phyloP scores from a whole-genome alignment of 2,797 vertebrate genomes.

The Bradypus variegatus region DNA sequence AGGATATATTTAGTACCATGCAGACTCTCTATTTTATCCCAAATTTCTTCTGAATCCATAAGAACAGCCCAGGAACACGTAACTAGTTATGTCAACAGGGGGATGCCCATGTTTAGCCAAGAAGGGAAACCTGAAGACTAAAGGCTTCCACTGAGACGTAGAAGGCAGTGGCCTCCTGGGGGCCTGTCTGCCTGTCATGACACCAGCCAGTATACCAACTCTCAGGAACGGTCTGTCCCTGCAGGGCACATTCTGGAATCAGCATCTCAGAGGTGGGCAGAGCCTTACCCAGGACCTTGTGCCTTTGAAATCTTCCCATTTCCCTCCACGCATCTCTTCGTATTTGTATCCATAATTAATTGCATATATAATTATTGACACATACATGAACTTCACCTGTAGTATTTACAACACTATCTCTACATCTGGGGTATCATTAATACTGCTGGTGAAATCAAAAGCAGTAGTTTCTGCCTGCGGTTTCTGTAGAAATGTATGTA shows the following conservation, averaged over 20 bases:
- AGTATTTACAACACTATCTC: slow-evolving; percentile 1
- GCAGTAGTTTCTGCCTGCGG: slow-evolving; percentile 55
- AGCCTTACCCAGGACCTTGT: not conserved
- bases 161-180: not conserved
- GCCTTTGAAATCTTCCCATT: not conserved
- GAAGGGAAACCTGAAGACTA: not conserved
- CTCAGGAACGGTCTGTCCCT: not conserved
- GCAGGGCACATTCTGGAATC: not conserved
- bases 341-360: not conserved
- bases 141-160: not conserved
- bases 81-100: not conserved
- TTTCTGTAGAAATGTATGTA: slow-evolving; percentile 48
- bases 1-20: not conserved
- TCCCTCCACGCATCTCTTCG: not conserved
- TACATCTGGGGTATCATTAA: slow-evolving; percentile 36
- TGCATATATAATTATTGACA: not conserved
- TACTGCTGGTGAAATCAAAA: slow-evolving; percentile 48
- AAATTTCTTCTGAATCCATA: not conserved
- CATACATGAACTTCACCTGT: not conserved
- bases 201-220: not conserved
- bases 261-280: not conserved
- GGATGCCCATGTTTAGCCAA: not conserved
- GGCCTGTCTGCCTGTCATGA: not conserved
- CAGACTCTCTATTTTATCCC: not conserved
- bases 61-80: not conserved